A percentile compares a stretch with the other conserved stretches of the same genome.
phyloP scores from a whole-genome alignment of 2,888 invertebrate genomes.

The Cylloceria caligata region DNA sequence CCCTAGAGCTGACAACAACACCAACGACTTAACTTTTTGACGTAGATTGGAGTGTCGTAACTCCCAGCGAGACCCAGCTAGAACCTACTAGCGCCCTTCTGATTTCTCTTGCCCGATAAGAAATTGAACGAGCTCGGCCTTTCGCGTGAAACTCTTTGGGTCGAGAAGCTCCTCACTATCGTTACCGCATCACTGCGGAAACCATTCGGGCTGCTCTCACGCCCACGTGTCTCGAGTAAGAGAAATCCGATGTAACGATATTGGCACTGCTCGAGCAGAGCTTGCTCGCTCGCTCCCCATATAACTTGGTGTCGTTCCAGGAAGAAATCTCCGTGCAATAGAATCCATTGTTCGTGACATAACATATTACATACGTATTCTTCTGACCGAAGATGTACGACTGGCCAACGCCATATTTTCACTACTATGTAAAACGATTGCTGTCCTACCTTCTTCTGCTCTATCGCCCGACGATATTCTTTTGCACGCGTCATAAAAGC shows the following conservation, averaged over 20 bases:
- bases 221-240: slow-evolving; percentile 22
- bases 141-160: slow-evolving; percentile 10
- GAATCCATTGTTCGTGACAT: slow-evolving; percentile 68
- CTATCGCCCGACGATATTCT: slow-evolving; percentile 36
- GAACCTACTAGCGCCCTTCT: slow-evolving; percentile 9
- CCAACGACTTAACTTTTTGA: slow-evolving; percentile 50
- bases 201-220: slow-evolving; percentile 45
- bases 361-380: slow-evolving; percentile 68
- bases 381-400: slow-evolving; percentile 66
- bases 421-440: slow-evolving; percentile 53
- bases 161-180: slow-evolving; percentile 23
- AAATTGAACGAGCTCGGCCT: slow-evolving; percentile 56
- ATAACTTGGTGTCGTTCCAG: slow-evolving; percentile 70
- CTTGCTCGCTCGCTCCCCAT: slow-evolving; percentile 31
- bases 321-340: slow-evolving; percentile 67
- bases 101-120: slow-evolving; percentile 55
- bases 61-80: neutral
- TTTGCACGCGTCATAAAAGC: slow-evolving; percentile 42
- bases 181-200: slow-evolving; percentile 54
- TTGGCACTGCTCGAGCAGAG: slow-evolving; percentile 61
- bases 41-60: slow-evolving; percentile 53
- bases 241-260: slow-evolving; percentile 61
- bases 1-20: slow-evolving; percentile 3
- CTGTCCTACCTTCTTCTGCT: slow-evolving; percentile 44
- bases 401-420: slow-evolving; percentile 56